Conservation (phyloP, 23 tunicate species). For the Clavelina lepadiformis region DNA sequence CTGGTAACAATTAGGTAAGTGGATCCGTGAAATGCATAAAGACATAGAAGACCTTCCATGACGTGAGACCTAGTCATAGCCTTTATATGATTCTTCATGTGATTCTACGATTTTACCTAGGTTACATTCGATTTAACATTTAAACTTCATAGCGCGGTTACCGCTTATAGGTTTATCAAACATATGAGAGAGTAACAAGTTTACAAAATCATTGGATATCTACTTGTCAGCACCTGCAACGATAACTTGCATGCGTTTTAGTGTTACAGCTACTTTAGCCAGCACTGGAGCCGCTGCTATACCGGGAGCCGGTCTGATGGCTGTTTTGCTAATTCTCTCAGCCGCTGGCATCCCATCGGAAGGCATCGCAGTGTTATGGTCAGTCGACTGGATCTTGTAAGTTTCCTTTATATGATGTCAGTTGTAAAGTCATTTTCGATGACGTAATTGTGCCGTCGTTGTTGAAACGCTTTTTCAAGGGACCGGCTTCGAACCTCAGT, state of each 20-base stretch:
- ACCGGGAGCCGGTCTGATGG: slow-evolving; percentile 97
- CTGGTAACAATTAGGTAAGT: slow-evolving; percentile 78
- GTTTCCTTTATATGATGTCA: no score
- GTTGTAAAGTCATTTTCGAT: no score
- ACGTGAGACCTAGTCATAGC: no score
- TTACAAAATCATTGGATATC: background rate
- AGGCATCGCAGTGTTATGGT: slow-evolving; percentile 75
- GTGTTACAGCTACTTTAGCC: slow-evolving; percentile 95
- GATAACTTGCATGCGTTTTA: slow-evolving; percentile 13
- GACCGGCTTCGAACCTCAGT: slow-evolving; percentile 63
- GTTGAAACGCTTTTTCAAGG: no score
- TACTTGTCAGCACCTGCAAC: background rate
- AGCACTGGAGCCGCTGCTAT: slow-evolving; percentile 99
- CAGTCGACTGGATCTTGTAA: slow-evolving; percentile 95
- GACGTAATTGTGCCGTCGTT: no score
- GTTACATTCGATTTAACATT: no score
- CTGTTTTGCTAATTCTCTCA: slow-evolving; percentile 82
- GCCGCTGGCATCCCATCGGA: slow-evolving; percentile 97
- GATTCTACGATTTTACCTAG: no score
- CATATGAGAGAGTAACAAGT: no score
- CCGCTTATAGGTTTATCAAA: background rate
- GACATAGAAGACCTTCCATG: no score
- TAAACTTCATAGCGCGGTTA: background rate
- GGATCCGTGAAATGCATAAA: no score
- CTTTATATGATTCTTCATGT: no score